phyloP scores from a whole-genome alignment of 2,113 vertebrate species.

The Pelobates fuscus region DNA sequence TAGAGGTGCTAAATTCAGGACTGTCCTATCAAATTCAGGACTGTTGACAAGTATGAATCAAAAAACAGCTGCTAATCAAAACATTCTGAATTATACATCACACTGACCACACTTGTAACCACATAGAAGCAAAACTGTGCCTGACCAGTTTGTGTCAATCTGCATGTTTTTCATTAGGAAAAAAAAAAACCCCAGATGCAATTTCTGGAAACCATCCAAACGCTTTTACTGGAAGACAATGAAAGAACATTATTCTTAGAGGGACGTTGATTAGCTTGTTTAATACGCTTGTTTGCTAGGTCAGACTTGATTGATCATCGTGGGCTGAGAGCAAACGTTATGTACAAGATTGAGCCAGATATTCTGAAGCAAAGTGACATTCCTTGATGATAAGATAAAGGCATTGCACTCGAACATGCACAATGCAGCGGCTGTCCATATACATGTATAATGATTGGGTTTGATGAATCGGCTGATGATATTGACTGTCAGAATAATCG shows the following conservation, averaged over 20 bases:
- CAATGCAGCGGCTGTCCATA: constrained; percentile 21
- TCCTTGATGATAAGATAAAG: constrained; percentile 35
- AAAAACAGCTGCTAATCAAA: too few relatives aligned
- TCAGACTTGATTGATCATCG: constrained; percentile 35
- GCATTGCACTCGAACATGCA: constrained; percentile 7
- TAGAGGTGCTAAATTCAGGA: too few relatives aligned
- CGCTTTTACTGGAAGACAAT: neutral
- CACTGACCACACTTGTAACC: too few relatives aligned
- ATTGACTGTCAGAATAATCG: neutral
- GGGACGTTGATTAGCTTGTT: constrained; percentile 33
- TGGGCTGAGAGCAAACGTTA: constrained; percentile 13
- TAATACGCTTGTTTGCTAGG: constrained; percentile 30
- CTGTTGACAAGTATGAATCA: too few relatives aligned
- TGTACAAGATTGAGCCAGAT: constrained; percentile 27
- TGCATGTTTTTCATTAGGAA: too few relatives aligned
- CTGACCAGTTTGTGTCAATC: too few relatives aligned
- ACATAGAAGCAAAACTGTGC: too few relatives aligned
- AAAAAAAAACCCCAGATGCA: too few relatives aligned
- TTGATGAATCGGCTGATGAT: neutral
- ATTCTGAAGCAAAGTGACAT: constrained; percentile 24
- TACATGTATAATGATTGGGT: constrained; percentile 8
- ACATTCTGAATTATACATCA: too few relatives aligned
- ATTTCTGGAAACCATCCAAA: too few relatives aligned
- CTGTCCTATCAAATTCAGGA: too few relatives aligned
- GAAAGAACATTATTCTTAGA: constrained; percentile 18